Conservation (phyloP, 2,113 vertebrate genomes). For the Tragulus kanchil region DNA sequence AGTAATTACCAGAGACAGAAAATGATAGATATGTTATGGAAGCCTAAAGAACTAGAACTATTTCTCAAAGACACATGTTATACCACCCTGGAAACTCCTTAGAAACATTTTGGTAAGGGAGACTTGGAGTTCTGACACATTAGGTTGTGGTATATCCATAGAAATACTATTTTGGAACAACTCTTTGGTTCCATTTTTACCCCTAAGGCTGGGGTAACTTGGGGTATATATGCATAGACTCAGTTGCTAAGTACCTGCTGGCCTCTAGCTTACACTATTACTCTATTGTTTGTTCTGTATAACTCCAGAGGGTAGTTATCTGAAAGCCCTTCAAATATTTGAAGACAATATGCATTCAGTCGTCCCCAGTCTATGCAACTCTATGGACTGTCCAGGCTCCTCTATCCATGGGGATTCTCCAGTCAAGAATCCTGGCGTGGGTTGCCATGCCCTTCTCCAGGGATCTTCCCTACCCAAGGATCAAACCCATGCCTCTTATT, state of each 20-base stretch:
- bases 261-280: not conserved
- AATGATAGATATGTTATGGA: not conserved
- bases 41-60: not conserved
- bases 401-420: too few species aligned
- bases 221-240: not conserved
- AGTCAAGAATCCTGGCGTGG: too few species aligned
- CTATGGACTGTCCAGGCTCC: too few species aligned
- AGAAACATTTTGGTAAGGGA: not conserved
- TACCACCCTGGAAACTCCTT: not conserved
- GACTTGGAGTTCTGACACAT: not conserved
- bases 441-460: too few species aligned
- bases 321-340: not conserved
- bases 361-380: too few species aligned
- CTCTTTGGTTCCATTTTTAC: not conserved
- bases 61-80: not conserved
- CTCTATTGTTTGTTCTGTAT: not conserved
- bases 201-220: not conserved
- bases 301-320: not conserved
- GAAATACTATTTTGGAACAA: constrained; percentile 2
- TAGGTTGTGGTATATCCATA: not conserved
- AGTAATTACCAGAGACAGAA: not conserved
- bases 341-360: too few species aligned
- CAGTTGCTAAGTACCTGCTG: not conserved
- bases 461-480: too few species aligned
- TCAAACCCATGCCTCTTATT: too few species aligned